These are phyloP conservation scores for Thalpophila matura DNA, from an alignment of 2,888 invertebrate genomes.

Conservation along the genomic window DNA sequence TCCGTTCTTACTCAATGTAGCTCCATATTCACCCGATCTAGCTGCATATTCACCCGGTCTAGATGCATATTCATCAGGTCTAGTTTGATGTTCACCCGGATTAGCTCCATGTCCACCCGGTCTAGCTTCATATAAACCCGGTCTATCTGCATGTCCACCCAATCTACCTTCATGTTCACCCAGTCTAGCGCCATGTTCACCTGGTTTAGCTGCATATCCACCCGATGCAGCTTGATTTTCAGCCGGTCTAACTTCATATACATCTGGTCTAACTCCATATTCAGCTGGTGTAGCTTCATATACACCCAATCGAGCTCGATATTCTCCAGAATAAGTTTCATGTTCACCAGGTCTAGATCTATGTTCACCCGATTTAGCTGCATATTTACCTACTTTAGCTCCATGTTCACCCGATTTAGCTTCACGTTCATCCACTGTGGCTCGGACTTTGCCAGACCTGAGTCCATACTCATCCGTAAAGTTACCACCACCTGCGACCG, in stretches of 20 bases:
- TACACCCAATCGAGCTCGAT: background rate
- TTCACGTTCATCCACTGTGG: background rate
- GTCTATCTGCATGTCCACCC: background rate
- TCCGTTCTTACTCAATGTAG: background rate
- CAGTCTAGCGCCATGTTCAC: background rate
- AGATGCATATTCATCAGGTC: background rate
- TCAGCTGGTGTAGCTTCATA: background rate
- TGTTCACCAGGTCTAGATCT: background rate
- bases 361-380: background rate
- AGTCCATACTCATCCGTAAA: background rate
- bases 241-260: background rate
- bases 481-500: background rate
- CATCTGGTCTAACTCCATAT: background rate
- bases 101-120: background rate
- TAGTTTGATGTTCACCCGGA: background rate
- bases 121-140: background rate
- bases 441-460: constrained; percentile 4
- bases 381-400: background rate
- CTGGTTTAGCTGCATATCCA: background rate
- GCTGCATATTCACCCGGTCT: background rate
- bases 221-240: background rate
- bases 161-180: background rate
- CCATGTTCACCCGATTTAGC: background rate
- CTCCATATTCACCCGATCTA: background rate
- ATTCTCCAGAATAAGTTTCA: background rate